Percentiles rank a stretch among this genome's conserved stretches.
Conservation (phyloP, 2,888 invertebrate genomes). For the Eilema griseolum region DNA sequence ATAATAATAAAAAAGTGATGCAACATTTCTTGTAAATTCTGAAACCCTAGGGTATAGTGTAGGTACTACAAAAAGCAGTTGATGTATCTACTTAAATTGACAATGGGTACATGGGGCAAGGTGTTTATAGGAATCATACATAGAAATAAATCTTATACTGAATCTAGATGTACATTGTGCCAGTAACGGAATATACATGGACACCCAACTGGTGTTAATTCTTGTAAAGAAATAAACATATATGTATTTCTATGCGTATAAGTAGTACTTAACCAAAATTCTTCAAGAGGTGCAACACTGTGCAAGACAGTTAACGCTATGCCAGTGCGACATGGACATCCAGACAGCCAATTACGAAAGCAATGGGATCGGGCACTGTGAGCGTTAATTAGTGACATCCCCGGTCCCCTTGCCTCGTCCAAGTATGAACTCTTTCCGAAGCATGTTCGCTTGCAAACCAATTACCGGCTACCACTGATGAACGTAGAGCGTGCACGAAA, state of each 20-base stretch:
- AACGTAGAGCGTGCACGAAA: conserved; percentile 74
- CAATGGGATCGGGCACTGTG: conserved; percentile 55
- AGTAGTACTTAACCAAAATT: conserved; percentile 4
- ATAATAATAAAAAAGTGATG: no score
- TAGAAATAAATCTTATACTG: background rate
- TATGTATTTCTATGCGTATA: no score
- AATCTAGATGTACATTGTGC: background rate
- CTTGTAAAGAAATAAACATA: background rate
- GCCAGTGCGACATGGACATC: conserved; percentile 58
- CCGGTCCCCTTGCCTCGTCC: conserved; percentile 62
- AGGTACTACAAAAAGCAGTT: no score
- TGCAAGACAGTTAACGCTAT: conserved; percentile 41
- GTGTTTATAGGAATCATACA: background rate
- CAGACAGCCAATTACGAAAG: conserved; percentile 69
- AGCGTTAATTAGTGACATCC: conserved; percentile 79
- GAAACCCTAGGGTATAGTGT: no score
- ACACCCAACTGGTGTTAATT: background rate
- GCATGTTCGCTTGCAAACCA: conserved; percentile 74
- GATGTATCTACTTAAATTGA: no score
- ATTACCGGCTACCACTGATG: conserved; percentile 78
- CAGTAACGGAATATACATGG: background rate
- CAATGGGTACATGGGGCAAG: no score
- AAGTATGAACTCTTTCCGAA: conserved; percentile 65
- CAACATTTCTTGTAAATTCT: no score
- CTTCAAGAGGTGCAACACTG: conserved; percentile 28